A percentile compares a stretch with the other conserved stretches of the same genome.
These are phyloP conservation scores for Stenurella melanura DNA, from an alignment of 2,888 invertebrate species.

Conservation along the genomic window DNA sequence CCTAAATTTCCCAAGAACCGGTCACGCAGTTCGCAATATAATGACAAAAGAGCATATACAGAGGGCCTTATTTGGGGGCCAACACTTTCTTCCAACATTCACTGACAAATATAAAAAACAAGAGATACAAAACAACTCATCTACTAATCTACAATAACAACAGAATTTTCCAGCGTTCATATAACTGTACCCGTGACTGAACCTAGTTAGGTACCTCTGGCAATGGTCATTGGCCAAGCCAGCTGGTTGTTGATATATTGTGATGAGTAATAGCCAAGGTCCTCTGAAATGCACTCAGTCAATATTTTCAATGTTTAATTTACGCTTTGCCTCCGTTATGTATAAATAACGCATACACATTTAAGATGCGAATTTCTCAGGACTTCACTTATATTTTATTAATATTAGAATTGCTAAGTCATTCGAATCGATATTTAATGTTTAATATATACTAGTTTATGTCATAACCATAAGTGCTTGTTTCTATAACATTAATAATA, in stretches of 20 bases:
- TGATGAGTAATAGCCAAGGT: slow-evolving; percentile 1
- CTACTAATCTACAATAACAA: background rate
- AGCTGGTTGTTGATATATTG: background rate
- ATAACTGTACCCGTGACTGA: slow-evolving; percentile 3
- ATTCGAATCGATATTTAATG: no score
- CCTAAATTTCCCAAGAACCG: no score
- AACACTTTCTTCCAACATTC: background rate
- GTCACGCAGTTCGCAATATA: no score
- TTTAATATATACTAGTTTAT: no score
- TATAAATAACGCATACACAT: no score
- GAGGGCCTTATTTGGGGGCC: background rate
- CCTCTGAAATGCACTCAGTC: background rate
- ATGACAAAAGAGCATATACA: background rate
- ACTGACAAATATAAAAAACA: background rate
- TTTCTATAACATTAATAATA: no score
- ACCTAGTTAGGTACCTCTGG: slow-evolving; percentile 4
- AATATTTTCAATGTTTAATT: background rate
- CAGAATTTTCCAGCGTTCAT: slow-evolving; percentile 1
- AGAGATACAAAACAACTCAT: background rate
- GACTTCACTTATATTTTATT: no score
- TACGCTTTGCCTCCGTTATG: no score
- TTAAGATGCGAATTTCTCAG: no score
- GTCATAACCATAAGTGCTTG: no score
- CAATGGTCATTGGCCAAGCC: slow-evolving; percentile 7
- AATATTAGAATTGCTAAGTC: no score